Conservation (phyloP, 2,888 invertebrate species). For the Lepas anatifera region DNA sequence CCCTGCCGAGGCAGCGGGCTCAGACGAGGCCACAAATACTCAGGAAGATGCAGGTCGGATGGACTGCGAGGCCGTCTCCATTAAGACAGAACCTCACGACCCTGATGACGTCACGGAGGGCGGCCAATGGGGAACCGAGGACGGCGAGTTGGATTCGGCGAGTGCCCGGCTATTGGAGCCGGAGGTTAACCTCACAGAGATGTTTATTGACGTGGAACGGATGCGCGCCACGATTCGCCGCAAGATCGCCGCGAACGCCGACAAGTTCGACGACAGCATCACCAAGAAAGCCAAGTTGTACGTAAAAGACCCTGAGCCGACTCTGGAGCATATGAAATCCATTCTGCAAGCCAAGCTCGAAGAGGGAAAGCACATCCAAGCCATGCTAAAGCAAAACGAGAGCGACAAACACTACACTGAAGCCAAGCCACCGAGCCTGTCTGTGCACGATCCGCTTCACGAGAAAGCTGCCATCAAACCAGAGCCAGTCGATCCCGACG, state of each 20-base stretch:
- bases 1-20: not conserved
- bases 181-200: slow-evolving; percentile 3
- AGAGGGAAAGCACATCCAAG: not conserved
- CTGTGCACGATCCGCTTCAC: too few species aligned
- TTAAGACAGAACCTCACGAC: slow-evolving; percentile 21
- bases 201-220: not conserved
- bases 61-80: slow-evolving; percentile 14
- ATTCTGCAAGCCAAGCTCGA: slow-evolving; percentile 1
- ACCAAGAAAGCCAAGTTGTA: not conserved
- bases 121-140: not conserved
- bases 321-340: not conserved
- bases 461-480: not conserved
- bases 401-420: not conserved
- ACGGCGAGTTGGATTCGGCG: not conserved
- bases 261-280: not conserved
- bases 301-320: not conserved
- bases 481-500: not conserved
- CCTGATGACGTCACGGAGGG: slow-evolving; percentile 6
- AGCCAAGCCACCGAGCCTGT: not conserved
- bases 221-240: not conserved
- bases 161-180: not conserved
- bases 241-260: slow-evolving; percentile 2
- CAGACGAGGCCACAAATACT: not conserved
- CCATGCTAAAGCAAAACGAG: not conserved
- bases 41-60: not conserved